Evolutionary conservation across 1,140 invertebrate species (phyloP).

Genomic region (Cotesia chilonis): DNA sequence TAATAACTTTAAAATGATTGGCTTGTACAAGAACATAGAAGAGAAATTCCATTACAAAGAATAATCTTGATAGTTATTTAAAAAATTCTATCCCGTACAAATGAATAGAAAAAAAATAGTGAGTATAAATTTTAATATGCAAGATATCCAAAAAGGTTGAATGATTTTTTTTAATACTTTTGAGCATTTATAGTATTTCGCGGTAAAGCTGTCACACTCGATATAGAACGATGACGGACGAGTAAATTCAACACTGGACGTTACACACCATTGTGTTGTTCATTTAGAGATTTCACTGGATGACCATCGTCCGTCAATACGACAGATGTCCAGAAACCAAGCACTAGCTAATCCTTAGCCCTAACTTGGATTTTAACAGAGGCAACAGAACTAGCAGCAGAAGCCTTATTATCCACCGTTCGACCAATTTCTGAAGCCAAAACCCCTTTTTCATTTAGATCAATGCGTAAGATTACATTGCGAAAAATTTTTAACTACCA

Average conservation of each 20-base stretch:
- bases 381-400: slow-evolving; percentile 54
- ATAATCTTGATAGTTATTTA: too few relatives aligned
- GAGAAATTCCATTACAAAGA: too few relatives aligned
- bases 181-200: neutral
- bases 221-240: slow-evolving; percentile 32
- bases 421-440: slow-evolving; percentile 47
- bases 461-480: slow-evolving; percentile 66
- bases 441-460: slow-evolving; percentile 51
- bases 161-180: slow-evolving; percentile 15
- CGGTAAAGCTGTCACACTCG: slow-evolving; percentile 15
- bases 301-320: slow-evolving; percentile 62
- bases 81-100: too few relatives aligned
- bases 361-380: slow-evolving; percentile 57
- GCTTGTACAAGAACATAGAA: too few relatives aligned
- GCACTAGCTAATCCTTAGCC: slow-evolving; percentile 56
- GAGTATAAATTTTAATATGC: neutral
- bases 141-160: neutral
- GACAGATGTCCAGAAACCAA: slow-evolving; percentile 60
- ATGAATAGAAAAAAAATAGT: neutral
- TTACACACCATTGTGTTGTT: slow-evolving; percentile 55
- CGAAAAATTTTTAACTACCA: slow-evolving; percentile 53
- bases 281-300: slow-evolving; percentile 55
- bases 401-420: slow-evolving; percentile 53
- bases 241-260: slow-evolving; percentile 34
- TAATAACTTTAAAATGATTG: too few relatives aligned